Evolutionary conservation across 2,888 invertebrate genomes (phyloP).

Genomic region (Limnephilus rhombicus): DNA sequence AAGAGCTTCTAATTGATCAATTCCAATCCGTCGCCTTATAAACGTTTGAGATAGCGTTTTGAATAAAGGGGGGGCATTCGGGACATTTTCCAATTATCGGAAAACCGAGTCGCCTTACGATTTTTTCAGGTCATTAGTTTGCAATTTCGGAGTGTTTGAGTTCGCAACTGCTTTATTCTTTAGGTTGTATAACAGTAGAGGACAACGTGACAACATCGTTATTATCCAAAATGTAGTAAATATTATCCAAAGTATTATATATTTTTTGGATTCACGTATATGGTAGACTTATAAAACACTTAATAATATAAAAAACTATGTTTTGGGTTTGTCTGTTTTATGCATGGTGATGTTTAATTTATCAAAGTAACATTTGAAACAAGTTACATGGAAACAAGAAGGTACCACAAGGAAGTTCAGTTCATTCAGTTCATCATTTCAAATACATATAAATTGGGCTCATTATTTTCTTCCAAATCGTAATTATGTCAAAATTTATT

Average conservation of each 20-base stretch:
- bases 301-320: too few relatives aligned
- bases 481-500: too few relatives aligned
- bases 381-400: too few relatives aligned
- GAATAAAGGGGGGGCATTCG: constrained; percentile 51
- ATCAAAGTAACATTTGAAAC: too few relatives aligned
- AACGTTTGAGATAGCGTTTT: constrained; percentile 34
- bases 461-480: too few relatives aligned
- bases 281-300: background rate
- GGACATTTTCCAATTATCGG: constrained; percentile 63
- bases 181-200: background rate
- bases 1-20: constrained; percentile 63
- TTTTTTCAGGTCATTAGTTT: constrained; percentile 64
- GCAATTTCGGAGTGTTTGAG: constrained; percentile 53
- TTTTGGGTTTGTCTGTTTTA: too few relatives aligned
- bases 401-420: too few relatives aligned
- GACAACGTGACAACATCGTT: background rate
- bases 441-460: too few relatives aligned
- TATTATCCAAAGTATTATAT: too few relatives aligned
- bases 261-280: background rate
- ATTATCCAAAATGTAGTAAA: background rate
- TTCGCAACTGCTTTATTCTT: constrained; percentile 39
- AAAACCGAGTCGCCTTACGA: constrained; percentile 55
- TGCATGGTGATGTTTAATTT: too few relatives aligned
- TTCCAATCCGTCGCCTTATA: constrained; percentile 54
- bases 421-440: too few relatives aligned